Percentiles rank a stretch among this genome's conserved stretches.
phyloP scores from a whole-genome alignment of 2,888 invertebrate species.

The Sialis lutaria region DNA sequence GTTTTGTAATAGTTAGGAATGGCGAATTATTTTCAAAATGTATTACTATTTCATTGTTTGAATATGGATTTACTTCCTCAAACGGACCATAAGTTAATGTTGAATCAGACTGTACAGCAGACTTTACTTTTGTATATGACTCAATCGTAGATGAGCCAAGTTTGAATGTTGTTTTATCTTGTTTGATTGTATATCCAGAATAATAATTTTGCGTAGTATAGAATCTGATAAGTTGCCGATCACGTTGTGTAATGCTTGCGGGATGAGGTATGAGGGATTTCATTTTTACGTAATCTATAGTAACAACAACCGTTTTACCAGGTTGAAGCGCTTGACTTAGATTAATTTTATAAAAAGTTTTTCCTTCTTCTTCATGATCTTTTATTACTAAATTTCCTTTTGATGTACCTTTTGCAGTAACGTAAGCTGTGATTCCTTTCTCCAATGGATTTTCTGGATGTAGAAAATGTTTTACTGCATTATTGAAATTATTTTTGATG shows the following conservation, averaged over 20 bases:
- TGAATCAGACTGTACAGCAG: constrained; percentile 59
- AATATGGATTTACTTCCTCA: constrained; percentile 45
- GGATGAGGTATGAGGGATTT: constrained; percentile 73
- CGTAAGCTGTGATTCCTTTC: constrained; percentile 49
- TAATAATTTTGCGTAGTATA: constrained; percentile 69
- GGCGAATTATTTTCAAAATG: constrained; percentile 96
- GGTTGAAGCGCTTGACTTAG: constrained; percentile 29
- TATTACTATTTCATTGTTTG: constrained; percentile 43
- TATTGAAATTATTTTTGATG: constrained; percentile 66
- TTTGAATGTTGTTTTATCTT: constrained; percentile 67
- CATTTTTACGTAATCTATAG: constrained; percentile 56
- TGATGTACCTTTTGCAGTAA: constrained; percentile 47
- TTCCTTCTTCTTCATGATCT: constrained; percentile 28
- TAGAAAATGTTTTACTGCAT: constrained; percentile 49
- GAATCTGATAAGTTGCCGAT: constrained; percentile 84
- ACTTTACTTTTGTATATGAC: constrained; percentile 65
- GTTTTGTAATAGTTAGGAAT: constrained; percentile 78
- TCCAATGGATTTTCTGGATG: constrained; percentile 48
- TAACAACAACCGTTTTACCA: constrained; percentile 38
- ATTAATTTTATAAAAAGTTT: constrained; percentile 22
- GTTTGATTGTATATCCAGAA: constrained; percentile 61
- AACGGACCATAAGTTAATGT: constrained; percentile 83
- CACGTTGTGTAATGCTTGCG: constrained; percentile 74
- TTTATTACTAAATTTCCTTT: constrained; percentile 22
- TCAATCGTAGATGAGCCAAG: constrained; percentile 67